Conservation (phyloP, 2,888 invertebrate genomes). For the Cotesia congregata region DNA sequence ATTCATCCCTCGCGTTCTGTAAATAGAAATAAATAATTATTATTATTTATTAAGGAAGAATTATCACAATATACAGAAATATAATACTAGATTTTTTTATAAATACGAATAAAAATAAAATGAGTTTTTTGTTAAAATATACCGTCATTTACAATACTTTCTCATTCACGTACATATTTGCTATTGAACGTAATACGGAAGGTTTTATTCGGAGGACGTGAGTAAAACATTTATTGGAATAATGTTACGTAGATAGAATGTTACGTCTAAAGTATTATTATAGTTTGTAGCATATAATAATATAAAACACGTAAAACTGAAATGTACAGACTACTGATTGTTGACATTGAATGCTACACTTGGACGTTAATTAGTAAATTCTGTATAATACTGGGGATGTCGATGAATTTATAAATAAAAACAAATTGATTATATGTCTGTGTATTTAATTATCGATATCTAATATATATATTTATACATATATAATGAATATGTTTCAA, state of each 20-base stretch:
- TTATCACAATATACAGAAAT: neutral
- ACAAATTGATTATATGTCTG: neutral
- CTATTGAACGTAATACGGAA: neutral
- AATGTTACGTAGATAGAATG: neutral
- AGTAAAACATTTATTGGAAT: neutral
- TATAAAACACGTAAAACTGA: neutral
- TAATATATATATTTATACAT: too few species aligned
- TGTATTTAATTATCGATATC: neutral
- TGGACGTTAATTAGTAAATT: neutral
- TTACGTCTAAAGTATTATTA: neutral
- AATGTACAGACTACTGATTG: neutral
- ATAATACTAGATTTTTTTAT: neutral
- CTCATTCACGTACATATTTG: neutral
- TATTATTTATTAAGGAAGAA: neutral
- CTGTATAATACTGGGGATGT: neutral
- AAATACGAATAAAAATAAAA: neutral
- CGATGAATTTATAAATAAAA: neutral
- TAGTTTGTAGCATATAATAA: neutral
- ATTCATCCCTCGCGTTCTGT: slow-evolving; percentile 67
- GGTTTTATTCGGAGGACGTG: neutral
- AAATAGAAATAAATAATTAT: neutral
- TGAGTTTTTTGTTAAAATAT: neutral
- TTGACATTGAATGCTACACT: neutral
- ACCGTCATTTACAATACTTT: neutral
- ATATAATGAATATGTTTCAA: neutral